Evolutionary conservation across 1,140 invertebrate genomes (phyloP), one percentile per base, ranked within the genome.

Genomic region (Pentalonia nigronervosa): DNA sequence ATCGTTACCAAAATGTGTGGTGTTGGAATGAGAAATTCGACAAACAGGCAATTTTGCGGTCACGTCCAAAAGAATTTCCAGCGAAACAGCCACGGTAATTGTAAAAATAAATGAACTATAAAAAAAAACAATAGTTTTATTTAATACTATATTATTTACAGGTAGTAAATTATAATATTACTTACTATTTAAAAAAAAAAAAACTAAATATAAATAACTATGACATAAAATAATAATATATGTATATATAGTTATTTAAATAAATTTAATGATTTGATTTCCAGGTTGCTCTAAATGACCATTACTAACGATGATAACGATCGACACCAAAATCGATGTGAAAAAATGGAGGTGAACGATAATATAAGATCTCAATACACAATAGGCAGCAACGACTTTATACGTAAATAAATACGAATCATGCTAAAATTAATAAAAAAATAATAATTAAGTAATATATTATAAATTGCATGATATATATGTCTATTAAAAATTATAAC

Each of bases 311-410:
- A 93, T 45, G 81, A 25, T 53, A 56, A 56, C 17, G 91, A 93
- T 45, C 34, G 41, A 11, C 91, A 56, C 4, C 34, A 93, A 56
- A 48, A 50, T 56, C 53, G 53, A 34, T 83, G 91, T n/a, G 81
- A 83, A 41, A 84, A 48, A 4, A 86, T 93, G 47, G 91, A 86
- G 34, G 14, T 84, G 23, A 67, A n/a, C 23, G 81, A 84, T 30
- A 92, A 92, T 34, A 47, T 50, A 56, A 81, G 25, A 86, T 86
- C 91, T 45, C 67, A 93, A 53, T 93, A 93, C 20, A 84, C 91
- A n/a, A 93, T 93, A 84, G 91, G 91, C 2, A 93, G 91, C 48
- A 93, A 86, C 36, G 91, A 93, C 11, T 93, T 93, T 53, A 93
- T 93, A 50, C 91, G 91, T 93, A 86, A 93, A 60, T 91, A n/a